Evolutionary conservation across 23 tunicate genomes (phyloP).

Genomic region (Halocynthia aurantium): DNA sequence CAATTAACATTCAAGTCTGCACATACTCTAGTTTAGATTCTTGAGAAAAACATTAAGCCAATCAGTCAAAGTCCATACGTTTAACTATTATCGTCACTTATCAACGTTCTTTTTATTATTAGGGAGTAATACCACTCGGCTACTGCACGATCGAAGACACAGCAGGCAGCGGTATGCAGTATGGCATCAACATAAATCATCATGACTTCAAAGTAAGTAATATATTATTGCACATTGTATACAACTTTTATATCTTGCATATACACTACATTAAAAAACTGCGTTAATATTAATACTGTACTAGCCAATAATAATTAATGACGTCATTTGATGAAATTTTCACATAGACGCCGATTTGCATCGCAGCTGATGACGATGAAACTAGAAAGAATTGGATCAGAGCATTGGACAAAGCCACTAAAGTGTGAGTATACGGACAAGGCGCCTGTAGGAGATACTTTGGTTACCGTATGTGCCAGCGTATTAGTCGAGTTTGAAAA

Average conservation of each 20-base stretch:
- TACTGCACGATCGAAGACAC: constrained; percentile 45
- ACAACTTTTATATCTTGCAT: neutral
- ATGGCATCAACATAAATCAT: constrained; percentile 34
- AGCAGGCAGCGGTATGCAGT: constrained; percentile 23
- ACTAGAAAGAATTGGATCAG: constrained; percentile 28
- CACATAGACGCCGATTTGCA: constrained; percentile 25
- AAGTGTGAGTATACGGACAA: constrained; percentile 23
- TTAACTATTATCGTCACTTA: neutral
- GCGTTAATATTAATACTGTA: too few species aligned
- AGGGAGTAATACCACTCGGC: constrained; percentile 62
- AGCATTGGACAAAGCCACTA: constrained; percentile 47
- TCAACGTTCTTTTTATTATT: neutral
- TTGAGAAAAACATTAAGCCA: too few species aligned
- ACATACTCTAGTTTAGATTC: too few species aligned
- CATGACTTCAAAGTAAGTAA: constrained; percentile 30
- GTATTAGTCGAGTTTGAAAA: too few species aligned
- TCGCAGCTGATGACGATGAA: constrained; percentile 52
- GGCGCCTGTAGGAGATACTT: too few species aligned
- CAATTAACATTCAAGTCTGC: too few species aligned
- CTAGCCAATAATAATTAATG: too few species aligned
- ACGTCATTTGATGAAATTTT: neutral
- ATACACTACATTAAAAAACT: neutral
- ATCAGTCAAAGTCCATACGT: too few species aligned
- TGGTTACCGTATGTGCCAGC: too few species aligned
- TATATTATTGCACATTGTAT: neutral